Evolutionary conservation across 2,797 vertebrate genomes (phyloP).

Genomic region (Peromyscus aztecus): DNA sequence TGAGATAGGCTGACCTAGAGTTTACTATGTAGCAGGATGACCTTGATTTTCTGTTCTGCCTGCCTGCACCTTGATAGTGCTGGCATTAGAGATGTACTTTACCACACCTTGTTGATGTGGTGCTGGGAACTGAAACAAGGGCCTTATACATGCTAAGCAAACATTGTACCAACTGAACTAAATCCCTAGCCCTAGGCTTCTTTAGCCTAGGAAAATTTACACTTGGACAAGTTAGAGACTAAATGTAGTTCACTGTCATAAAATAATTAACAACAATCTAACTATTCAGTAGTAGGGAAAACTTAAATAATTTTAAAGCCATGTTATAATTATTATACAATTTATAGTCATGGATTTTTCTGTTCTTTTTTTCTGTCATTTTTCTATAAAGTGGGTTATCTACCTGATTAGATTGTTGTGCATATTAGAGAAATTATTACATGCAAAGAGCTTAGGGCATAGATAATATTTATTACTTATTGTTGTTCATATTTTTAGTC

Average conservation of each 20-base stretch:
- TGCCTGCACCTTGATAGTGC: background rate
- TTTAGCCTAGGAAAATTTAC: conserved; percentile 27
- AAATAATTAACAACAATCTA: conserved; percentile 25
- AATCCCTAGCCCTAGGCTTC: background rate
- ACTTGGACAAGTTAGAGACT: background rate
- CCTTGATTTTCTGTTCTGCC: background rate
- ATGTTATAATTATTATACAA: background rate
- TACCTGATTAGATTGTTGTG: background rate
- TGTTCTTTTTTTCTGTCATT: background rate
- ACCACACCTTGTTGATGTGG: background rate
- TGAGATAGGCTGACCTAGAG: background rate
- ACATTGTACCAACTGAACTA: background rate
- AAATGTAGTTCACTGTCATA: background rate
- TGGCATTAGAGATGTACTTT: background rate
- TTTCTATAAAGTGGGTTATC: background rate
- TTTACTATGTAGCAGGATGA: background rate
- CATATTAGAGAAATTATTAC: conserved; percentile 10
- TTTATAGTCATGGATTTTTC: background rate
- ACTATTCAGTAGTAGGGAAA: conserved; percentile 24
- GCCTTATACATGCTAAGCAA: background rate
- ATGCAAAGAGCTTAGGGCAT: background rate
- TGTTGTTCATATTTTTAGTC: conserved; percentile 1
- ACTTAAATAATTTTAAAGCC: conserved; percentile 15
- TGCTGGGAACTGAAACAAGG: background rate
- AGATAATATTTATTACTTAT: conserved; percentile 34